Base-by-base conservation (phyloP, 1,140 invertebrate genomes). In the Bombus vancouverensis region DNA sequence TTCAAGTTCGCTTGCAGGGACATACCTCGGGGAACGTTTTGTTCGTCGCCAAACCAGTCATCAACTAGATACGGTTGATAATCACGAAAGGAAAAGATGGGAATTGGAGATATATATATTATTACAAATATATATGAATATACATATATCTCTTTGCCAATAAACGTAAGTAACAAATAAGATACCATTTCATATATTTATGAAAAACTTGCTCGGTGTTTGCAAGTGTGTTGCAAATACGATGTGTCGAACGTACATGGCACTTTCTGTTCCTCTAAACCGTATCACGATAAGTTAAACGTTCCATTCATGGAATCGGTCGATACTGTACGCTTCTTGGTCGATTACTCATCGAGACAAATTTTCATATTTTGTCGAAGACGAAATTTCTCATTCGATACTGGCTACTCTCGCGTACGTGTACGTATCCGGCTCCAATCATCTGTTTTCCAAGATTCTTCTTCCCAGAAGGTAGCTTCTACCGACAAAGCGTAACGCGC, bases 141-240 rank as follows among this genome's bases (percentile, higher is more conserved):
- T 25, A 44, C 15, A 47, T 25, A 28, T 53, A 22, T 81, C 10
- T 34, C 10, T 12, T 28, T 25, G 47, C 0, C 18, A 39, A n/a
- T 53, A 71, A 57, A 13, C 25, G 68, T 28, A 81, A 81, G 32
- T 59, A 37, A 32, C 28, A 12, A 44, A 15, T 3, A 39, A 25
- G 12, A n/a, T 59, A 10, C 3, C 13, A 72, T 22, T 62, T 73
- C 1, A n/a, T 81, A 81, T 81, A 81, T 81, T 81, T 76, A 2
- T 39, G n/a, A 74, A 25, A 44, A 72, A 44, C 9, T 39, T 18
- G 34, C 1, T 42, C n/a, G 53, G 12, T 28, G 32, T 59, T 42
- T 18, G 44, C 13, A 15, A 18, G 15, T 47, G 13, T 5, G 12
- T 15, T n/a, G 47, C 57, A 73, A 81, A n/a, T 8, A 65, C 2